These are phyloP conservation scores for Palaemon carinicauda DNA, from an alignment of 1,140 invertebrate genomes.

Conservation along the genomic window DNA sequence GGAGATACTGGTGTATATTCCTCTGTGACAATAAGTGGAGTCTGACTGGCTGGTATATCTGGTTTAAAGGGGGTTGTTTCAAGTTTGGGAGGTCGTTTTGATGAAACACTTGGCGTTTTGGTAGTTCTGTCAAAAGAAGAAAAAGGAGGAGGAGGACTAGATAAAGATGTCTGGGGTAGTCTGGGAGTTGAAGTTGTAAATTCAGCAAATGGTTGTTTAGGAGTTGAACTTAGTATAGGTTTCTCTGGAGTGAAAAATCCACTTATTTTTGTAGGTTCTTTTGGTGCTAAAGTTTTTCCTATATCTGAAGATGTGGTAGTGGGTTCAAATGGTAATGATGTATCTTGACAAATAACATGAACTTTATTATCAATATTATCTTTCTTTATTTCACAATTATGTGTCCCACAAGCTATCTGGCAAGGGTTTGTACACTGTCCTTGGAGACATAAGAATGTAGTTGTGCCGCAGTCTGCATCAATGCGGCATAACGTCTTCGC, in stretches of 20 bases:
- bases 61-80: too few species aligned
- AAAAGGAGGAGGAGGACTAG: neutral
- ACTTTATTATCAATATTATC: neutral
- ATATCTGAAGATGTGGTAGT: conserved; percentile 48
- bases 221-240: neutral
- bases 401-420: conserved; percentile 56
- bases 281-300: conserved; percentile 29
- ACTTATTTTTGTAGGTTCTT: neutral
- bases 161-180: neutral
- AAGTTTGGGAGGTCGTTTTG: too few species aligned
- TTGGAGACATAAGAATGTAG: conserved; percentile 61
- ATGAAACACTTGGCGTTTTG: too few species aligned
- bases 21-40: too few species aligned
- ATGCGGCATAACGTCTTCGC: conserved; percentile 51
- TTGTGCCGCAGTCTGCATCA: conserved; percentile 61
- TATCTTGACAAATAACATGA: conserved; percentile 39
- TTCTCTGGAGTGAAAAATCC: neutral
- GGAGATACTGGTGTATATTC: too few species aligned
- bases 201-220: neutral
- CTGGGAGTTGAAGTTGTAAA: neutral
- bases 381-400: conserved; percentile 21
- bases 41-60: too few species aligned
- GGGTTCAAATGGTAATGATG: conserved; percentile 16
- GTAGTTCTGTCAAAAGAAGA: too few species aligned
- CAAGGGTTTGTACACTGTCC: conserved; percentile 63